A percentile compares a stretch with the other conserved stretches of the same genome.
phyloP scores from a whole-genome alignment of 2,888 invertebrate species.

The Salpingus planirostris region DNA sequence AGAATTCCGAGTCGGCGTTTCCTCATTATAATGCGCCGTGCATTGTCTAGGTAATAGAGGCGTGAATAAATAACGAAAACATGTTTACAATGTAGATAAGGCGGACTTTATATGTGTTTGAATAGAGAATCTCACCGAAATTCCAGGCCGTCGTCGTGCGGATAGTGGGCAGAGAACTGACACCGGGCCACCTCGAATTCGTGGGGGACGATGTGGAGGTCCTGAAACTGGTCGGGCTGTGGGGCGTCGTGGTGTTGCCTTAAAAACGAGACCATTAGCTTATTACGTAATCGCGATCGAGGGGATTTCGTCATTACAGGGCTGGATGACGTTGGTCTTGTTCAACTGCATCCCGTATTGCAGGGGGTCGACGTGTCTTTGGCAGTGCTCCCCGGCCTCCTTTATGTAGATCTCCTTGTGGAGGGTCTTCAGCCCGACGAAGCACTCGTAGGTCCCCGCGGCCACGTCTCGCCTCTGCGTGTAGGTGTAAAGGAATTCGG shows the following conservation, averaged over 20 bases:
- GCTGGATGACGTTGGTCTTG: constrained; percentile 39
- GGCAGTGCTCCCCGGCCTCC: constrained; percentile 58
- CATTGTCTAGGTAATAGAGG: too few relatives aligned
- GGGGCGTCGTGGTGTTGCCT: constrained; percentile 9
- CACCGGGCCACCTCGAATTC: constrained; percentile 10
- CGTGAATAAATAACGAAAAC: too few relatives aligned
- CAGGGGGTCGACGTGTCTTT: constrained; percentile 50
- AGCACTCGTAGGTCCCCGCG: constrained; percentile 53
- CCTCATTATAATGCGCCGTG: too few relatives aligned
- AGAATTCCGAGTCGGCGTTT: too few relatives aligned
- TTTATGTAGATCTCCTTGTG: constrained; percentile 55
- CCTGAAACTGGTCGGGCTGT: constrained; percentile 6
- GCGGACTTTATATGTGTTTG: constrained; percentile 1
- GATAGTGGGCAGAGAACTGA: constrained; percentile 12
- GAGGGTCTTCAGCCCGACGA: constrained; percentile 52
- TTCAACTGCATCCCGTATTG: constrained; percentile 54
- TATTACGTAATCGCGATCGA: constrained; percentile 8
- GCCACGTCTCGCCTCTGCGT: constrained; percentile 54
- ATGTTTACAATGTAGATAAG: constrained; percentile 9
- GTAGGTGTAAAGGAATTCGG: constrained; percentile 53
- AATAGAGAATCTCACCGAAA: constrained; percentile 11
- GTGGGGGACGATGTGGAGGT: constrained; percentile 9
- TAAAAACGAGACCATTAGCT: constrained; percentile 2
- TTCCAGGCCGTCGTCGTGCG: constrained; percentile 29
- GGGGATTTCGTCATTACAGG: constrained; percentile 29